A percentile compares a stretch with the other conserved stretches of the same genome.
phyloP scores from a whole-genome alignment of 2,113 vertebrate species.

The Tringa solitaria region DNA sequence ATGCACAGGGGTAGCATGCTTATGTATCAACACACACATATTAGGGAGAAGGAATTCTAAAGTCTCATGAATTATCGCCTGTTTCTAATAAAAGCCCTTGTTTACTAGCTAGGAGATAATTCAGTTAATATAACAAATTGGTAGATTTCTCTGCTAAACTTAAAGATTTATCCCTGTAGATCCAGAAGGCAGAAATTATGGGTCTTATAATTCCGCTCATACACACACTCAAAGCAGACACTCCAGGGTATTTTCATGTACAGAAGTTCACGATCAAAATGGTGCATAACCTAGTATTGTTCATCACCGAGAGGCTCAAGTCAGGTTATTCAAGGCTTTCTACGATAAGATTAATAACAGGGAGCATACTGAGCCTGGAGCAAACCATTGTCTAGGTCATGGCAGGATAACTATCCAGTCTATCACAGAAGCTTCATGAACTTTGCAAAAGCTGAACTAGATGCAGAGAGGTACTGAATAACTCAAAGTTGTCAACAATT shows the following conservation, averaged over 20 bases:
- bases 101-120: not conserved
- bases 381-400: not conserved
- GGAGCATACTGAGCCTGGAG: conserved; percentile 31
- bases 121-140: not conserved
- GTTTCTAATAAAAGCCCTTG: not conserved
- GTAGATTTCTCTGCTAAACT: not conserved
- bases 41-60: not conserved
- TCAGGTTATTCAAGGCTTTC: conserved; percentile 37
- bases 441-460: not conserved
- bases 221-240: not conserved
- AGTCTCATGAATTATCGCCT: not conserved
- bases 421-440: conserved; percentile 9
- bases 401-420: conserved; percentile 12
- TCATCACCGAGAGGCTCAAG: not conserved
- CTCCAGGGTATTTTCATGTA: not conserved
- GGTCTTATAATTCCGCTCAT: not conserved
- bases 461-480: not conserved
- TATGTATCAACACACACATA: not conserved
- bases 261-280: conserved; percentile 48
- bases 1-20: not conserved
- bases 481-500: not conserved
- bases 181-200: not conserved
- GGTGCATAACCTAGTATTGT: not conserved
- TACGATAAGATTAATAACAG: conserved; percentile 44
- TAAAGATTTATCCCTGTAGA: not conserved